Evolutionary conservation across 1,140 invertebrate genomes (phyloP), one percentile per base, ranked within the genome.

Genomic region (Drosophila guanche): DNA sequence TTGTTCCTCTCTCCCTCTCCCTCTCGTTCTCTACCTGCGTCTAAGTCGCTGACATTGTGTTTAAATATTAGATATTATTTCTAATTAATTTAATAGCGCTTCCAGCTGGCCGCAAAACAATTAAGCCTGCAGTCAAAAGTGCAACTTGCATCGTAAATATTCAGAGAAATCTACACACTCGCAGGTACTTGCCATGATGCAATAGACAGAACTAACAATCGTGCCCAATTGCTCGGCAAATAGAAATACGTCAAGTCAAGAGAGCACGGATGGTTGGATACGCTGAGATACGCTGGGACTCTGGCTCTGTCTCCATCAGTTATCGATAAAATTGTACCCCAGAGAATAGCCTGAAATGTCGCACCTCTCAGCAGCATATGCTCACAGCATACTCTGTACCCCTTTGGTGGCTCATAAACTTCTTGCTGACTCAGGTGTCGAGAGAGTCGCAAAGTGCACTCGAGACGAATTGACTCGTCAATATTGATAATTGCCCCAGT

Each of bases 361-460:
- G 16, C 16, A 20, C 1, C 16, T 20, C 16, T 20, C 16, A 20
- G 16, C 16, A 20, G 16, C 16, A 20, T 12, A 37, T 37, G 33
- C 10, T 12, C 33, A 4, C 33, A 4, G 3, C 55, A 33, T 65
- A 63, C 66, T 7, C 42, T 55, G n/a, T n/a, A 3, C 4, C 6
- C 23, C 16, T 20, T 12, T 33, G 3, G 20, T 7, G 29, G 14
- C 8, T 41, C 5, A 20, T 6, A 10, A 53, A 71, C 61, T 73
- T 68, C 58, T 65, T 83, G 79, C 79, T 81, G 79, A 81, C 74
- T 81, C 79, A 81, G 77, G 40, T 60, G 71, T 84, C n/a, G n/a
- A n/a, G n/a, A n/a, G n/a, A n/a, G 42, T 61, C 65, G 58, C 62
- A 78, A 74, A 71, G 75, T 84, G 76, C 75, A 79, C 80, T 84